Conservation (phyloP, 2,888 invertebrate genomes). For the Epinotia bilunana region DNA sequence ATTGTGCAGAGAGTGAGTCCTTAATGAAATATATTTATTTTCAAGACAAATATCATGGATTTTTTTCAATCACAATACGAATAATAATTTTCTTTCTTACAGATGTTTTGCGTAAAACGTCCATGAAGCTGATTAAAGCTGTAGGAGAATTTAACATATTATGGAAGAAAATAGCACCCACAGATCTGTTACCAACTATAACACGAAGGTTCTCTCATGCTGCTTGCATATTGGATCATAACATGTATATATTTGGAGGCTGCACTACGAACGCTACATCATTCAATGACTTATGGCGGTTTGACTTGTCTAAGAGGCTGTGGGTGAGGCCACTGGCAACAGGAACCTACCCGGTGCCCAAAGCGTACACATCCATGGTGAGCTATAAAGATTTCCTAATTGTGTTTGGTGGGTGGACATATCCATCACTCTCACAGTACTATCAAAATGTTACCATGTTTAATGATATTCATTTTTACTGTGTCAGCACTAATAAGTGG, state of each 20-base stretch:
- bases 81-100: slow-evolving; percentile 56
- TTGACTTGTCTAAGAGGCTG: slow-evolving; percentile 92
- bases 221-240: slow-evolving; percentile 91
- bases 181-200: slow-evolving; percentile 88
- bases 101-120: slow-evolving; percentile 92
- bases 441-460: slow-evolving; percentile 95
- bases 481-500: slow-evolving; percentile 93
- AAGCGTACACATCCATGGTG: slow-evolving; percentile 97
- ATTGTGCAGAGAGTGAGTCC: slow-evolving; percentile 91
- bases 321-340: slow-evolving; percentile 94
- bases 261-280: slow-evolving; percentile 97
- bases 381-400: slow-evolving; percentile 92
- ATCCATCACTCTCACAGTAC: slow-evolving; percentile 93
- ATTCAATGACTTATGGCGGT: slow-evolving; percentile 98
- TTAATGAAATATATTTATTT: neutral
- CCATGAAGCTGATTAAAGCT: slow-evolving; percentile 90
- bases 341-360: slow-evolving; percentile 96
- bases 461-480: slow-evolving; percentile 96
- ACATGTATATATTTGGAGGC: slow-evolving; percentile 98
- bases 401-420: slow-evolving; percentile 98
- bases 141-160: slow-evolving; percentile 89
- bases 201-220: slow-evolving; percentile 97
- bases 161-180: slow-evolving; percentile 87
- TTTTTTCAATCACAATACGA: neutral
- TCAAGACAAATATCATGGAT: neutral